phyloP scores from a whole-genome alignment of 2,797 vertebrate species.

The Ctenopoma kingsleyae region DNA sequence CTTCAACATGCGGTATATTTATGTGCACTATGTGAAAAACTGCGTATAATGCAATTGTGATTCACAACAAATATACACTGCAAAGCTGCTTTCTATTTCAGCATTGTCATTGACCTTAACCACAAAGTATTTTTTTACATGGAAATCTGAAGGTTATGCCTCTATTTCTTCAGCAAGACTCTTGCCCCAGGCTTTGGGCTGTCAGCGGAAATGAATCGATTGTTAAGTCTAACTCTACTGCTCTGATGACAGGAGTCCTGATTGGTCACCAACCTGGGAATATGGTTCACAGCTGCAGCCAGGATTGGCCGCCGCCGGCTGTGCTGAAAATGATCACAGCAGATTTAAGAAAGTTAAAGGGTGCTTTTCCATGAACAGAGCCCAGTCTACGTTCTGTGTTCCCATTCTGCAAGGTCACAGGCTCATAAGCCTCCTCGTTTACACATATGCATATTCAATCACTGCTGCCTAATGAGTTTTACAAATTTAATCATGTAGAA shows the following conservation, averaged over 20 bases:
- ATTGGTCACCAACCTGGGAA: conserved; percentile 67
- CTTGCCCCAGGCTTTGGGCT: conserved; percentile 35
- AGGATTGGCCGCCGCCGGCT: conserved; percentile 28
- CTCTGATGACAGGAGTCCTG: conserved; percentile 60
- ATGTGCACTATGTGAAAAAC: background rate
- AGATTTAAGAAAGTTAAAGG: conserved; percentile 26
- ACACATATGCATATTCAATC: conserved; percentile 60
- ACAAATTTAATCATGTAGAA: conserved; percentile 70
- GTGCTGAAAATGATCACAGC: conserved; percentile 51
- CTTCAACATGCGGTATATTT: background rate
- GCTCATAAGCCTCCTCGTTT: conserved; percentile 21
- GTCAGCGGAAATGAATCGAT: conserved; percentile 62
- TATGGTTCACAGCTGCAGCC: conserved; percentile 35
- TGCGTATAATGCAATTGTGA: conserved; percentile 12
- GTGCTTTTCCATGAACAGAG: conserved; percentile 15
- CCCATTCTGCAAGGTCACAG: conserved; percentile 54
- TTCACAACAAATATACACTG: conserved; percentile 1
- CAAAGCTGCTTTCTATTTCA: conserved; percentile 15
- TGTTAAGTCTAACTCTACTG: conserved; percentile 40
- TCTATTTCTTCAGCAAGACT: conserved; percentile 12
- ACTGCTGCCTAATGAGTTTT: conserved; percentile 68
- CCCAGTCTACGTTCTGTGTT: background rate
- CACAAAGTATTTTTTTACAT: conserved; percentile 13
- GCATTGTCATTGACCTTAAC: conserved; percentile 13
- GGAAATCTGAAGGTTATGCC: conserved; percentile 40